These are phyloP conservation scores for Lethrus apterus DNA, from an alignment of 1,140 invertebrate species.

Conservation along the genomic window DNA sequence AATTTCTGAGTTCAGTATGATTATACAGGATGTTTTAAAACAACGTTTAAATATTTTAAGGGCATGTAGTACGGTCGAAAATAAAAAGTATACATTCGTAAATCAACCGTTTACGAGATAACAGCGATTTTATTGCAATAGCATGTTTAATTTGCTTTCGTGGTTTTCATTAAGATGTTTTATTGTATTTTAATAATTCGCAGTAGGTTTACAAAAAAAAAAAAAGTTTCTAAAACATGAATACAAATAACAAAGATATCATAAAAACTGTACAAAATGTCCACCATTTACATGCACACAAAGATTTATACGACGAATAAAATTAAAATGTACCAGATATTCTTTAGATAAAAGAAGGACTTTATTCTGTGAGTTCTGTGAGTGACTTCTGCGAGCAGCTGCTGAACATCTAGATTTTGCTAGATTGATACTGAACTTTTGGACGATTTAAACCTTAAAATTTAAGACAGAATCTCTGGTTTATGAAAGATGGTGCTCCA, in stretches of 20 bases:
- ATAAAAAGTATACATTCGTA: neutral
- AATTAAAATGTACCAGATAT: too few species aligned
- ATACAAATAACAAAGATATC: too few species aligned
- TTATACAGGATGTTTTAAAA: slow-evolving; percentile 5
- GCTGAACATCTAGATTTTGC: slow-evolving; percentile 7
- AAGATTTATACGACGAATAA: too few species aligned
- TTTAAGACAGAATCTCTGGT: slow-evolving; percentile 28
- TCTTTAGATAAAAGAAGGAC: too few species aligned
- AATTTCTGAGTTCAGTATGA: too few species aligned
- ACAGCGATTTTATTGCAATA: slow-evolving; percentile 7
- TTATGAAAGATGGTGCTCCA: slow-evolving; percentile 32
- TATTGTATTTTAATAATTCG: neutral
- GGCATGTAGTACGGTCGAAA: slow-evolving; percentile 5
- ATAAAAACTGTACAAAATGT: too few species aligned
- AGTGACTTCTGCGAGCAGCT: neutral
- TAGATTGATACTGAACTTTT: slow-evolving; percentile 20
- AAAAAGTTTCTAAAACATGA: too few species aligned
- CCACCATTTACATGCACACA: too few species aligned
- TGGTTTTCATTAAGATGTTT: neutral
- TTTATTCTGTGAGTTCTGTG: too few species aligned
- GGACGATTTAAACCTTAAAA: slow-evolving; percentile 25
- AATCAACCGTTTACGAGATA: slow-evolving; percentile 9
- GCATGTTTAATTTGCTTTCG: slow-evolving; percentile 1
- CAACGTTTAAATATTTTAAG: slow-evolving; percentile 5
- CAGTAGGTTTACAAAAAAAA: neutral